These are phyloP conservation scores for Ceratina calcarata DNA, from an alignment of 1,140 invertebrate genomes.

Conservation along the genomic window DNA sequence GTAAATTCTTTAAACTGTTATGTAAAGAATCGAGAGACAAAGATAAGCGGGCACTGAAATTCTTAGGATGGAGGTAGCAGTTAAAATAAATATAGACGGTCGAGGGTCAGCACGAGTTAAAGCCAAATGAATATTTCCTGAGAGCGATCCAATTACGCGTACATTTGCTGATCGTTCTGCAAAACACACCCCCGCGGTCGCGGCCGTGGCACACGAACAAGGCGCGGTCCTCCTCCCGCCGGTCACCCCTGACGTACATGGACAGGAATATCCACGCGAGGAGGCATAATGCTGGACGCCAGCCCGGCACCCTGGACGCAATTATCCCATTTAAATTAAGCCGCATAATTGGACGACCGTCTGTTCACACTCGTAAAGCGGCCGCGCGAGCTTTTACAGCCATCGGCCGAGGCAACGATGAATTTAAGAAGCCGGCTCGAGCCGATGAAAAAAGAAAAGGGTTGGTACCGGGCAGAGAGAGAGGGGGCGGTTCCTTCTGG, in stretches of 20 bases:
- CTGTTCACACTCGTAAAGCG: constrained; percentile 78
- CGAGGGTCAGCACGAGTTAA: neutral
- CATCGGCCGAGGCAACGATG: constrained; percentile 53
- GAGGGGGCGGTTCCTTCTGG: constrained; percentile 66
- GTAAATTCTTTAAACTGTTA: too few species aligned
- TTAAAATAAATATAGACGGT: constrained; percentile 27
- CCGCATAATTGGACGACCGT: constrained; percentile 76
- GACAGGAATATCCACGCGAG: constrained; percentile 43
- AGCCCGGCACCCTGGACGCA: constrained; percentile 63
- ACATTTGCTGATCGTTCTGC: constrained; percentile 32
- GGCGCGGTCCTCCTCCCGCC: too few species aligned
- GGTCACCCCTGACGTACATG: neutral
- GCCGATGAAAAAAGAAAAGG: constrained; percentile 42
- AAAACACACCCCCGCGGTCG: constrained; percentile 41
- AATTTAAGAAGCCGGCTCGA: constrained; percentile 64
- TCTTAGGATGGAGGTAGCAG: constrained; percentile 7
- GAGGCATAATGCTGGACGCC: constrained; percentile 45
- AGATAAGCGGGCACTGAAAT: neutral
- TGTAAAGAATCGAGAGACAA: too few species aligned
- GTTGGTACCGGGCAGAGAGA: constrained; percentile 23
- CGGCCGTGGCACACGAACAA: neutral
- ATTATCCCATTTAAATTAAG: constrained; percentile 79
- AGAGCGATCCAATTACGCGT: constrained; percentile 57
- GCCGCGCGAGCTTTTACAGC: constrained; percentile 70
- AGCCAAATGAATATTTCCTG: constrained; percentile 52